Conservation (phyloP, 2,797 vertebrate species). For the Phylloscopus collybita region DNA sequence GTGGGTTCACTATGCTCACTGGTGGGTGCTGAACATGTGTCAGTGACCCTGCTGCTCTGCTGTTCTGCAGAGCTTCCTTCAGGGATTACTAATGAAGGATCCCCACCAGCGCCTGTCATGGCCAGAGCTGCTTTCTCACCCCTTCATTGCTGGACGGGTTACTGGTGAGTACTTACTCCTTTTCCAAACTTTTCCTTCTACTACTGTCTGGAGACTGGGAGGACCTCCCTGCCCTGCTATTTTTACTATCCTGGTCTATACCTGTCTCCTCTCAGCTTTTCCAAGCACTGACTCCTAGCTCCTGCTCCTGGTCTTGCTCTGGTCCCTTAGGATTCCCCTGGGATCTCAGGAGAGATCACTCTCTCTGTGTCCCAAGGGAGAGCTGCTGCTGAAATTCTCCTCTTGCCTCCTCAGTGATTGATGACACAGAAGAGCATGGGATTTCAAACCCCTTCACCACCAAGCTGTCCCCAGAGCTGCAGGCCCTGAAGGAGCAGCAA, state of each 20-base stretch:
- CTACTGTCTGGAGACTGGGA: neutral
- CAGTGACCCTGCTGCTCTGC: neutral
- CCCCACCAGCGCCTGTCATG: slow-evolving; percentile 89
- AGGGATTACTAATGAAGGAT: slow-evolving; percentile 94
- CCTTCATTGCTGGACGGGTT: slow-evolving; percentile 90
- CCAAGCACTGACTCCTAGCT: neutral
- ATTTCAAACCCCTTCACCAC: slow-evolving; percentile 87
- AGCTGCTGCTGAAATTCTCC: neutral
- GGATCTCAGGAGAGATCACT: neutral
- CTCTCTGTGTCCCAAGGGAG: neutral
- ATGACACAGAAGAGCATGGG: slow-evolving; percentile 65
- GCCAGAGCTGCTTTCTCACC: slow-evolving; percentile 91
- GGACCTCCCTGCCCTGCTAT: neutral
- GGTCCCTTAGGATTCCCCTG: neutral
- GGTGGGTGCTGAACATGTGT: neutral
- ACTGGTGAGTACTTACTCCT: slow-evolving; percentile 78
- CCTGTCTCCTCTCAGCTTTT: neutral
- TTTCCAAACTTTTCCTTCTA: neutral
- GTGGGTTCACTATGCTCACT: neutral
- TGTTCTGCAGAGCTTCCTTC: slow-evolving; percentile 87
- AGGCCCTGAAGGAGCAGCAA: slow-evolving; percentile 87
- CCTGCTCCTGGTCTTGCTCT: neutral
- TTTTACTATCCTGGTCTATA: neutral
- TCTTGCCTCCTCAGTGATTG: slow-evolving; percentile 78
- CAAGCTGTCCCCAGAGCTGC: slow-evolving; percentile 83